Base-by-base conservation (phyloP, 2,888 invertebrate species). In the Tryphoninae sp. region DNA sequence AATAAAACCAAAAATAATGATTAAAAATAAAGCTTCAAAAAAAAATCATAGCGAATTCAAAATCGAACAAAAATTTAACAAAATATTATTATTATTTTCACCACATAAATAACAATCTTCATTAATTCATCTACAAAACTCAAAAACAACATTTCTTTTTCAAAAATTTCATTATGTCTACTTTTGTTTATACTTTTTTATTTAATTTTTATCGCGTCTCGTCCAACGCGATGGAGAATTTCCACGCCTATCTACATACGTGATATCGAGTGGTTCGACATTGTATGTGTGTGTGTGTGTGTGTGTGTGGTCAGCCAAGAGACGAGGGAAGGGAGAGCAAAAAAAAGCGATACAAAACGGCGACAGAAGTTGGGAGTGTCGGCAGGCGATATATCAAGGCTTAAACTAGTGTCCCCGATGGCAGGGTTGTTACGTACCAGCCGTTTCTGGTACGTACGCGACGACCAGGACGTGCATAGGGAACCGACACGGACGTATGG, bases 321-420 rank as follows among this genome's bases (percentile, higher is more conserved):
- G 87, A 86, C 82, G 79, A 83, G 72, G 71, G 79, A 69, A 75
- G 76, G 80, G 11, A 81, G 78, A 84, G 82, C 84, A 84, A 86
- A 88, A 89, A 90, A 89, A 89, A 89, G 87, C 87, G 89, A 86
- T 87, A 90, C 89, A 90, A 91, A 91, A 89, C 88, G 89, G 89
- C 89, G 91, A 92, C 92, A 92, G 92, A 92, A 92, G 92, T 92
- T 92, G 92, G 92, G 92, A 91, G 92, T 92, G 92, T 91, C 92
- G 89, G 84, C 87, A 86, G 87, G 89, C 91, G 91, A 92, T 92
- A 92, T 92, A 92, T 92, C 92, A 92, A 91, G 92, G 91, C 92
- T 91, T 92, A 92, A 91, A 92, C 91, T 84, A 83, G 84, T 91
- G 89, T 89, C 88, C 88, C 81, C 77, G 72, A 80, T 76, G 80